phyloP scores from a whole-genome alignment of 2,113 vertebrate genomes.

The Pionites leucogaster region DNA sequence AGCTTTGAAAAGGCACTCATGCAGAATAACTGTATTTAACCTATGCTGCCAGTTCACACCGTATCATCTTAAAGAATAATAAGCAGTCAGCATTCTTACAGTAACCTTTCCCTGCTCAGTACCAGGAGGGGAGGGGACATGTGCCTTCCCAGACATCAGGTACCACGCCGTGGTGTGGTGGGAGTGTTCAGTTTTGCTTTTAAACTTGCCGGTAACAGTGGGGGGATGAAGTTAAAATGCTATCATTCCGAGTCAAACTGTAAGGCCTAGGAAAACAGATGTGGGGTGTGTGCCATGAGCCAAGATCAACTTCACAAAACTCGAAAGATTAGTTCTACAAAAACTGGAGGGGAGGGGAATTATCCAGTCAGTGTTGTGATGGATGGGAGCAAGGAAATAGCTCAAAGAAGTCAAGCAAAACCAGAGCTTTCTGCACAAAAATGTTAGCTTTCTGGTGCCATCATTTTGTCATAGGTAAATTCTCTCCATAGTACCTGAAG shows the following conservation, averaged over 20 bases:
- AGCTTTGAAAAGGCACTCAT: background rate
- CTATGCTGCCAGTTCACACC: background rate
- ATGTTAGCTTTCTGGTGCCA: background rate
- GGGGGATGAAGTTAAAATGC: slow-evolving; percentile 28
- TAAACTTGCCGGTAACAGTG: slow-evolving; percentile 24
- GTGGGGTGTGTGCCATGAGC: slow-evolving; percentile 34
- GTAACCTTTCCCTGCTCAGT: background rate
- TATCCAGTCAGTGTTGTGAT: background rate
- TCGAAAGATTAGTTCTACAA: slow-evolving; percentile 37
- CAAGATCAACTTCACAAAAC: slow-evolving; percentile 54
- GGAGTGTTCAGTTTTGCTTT: slow-evolving; percentile 17
- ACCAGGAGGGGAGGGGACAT: slow-evolving; percentile 55
- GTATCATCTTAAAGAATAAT: background rate
- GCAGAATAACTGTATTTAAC: slow-evolving; percentile 7
- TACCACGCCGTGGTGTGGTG: background rate
- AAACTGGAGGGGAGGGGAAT: background rate
- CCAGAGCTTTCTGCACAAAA: background rate
- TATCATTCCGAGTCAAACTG: slow-evolving; percentile 20
- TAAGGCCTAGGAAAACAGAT: slow-evolving; percentile 61
- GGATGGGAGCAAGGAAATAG: slow-evolving; percentile 16
- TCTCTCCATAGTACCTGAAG: background rate
- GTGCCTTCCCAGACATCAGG: background rate
- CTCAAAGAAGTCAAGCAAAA: background rate
- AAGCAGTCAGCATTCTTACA: slow-evolving; percentile 32
- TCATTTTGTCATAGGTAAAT: background rate